Evolutionary conservation across 2,888 invertebrate genomes (phyloP), one percentile per base, ranked within the genome.

Genomic region (Sarcophaga variegata): DNA sequence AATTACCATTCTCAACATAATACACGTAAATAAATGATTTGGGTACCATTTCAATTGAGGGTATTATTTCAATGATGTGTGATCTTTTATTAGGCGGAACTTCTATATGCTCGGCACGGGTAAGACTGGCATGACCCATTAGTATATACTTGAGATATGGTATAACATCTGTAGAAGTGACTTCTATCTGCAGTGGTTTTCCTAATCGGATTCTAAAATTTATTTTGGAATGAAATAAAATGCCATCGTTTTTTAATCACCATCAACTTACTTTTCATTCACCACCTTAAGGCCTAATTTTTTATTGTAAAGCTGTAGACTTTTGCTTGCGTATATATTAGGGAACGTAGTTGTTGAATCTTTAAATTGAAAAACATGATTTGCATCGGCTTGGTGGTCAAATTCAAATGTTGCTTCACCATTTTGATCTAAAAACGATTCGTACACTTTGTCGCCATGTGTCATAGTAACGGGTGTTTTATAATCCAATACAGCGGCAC

Each of bases 61-160:
- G n/a, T 60, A 95, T 94, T 90, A 98, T 96, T 76, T 96, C 95
- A 89, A 96, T 94, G 83, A 94, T 94, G 84, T 95, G 95, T 78
- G 94, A 94, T 88, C 93, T 93, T 0, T 94, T 89, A 6, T 89
- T 93, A 6, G 94, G 92, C 4, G 94, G 95, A 27, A 95, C 95
- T 92, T 95, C 95, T 22, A 97, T 94, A n/a, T 96, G 96, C 88
- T 96, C 96, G 0, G 97, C 96, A 20, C 95, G 92, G 12, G 98
- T 94, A 59, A 98, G 96, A 90, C 98, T 97, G 0, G 98, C 98
- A 77, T 98, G 95, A 11, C 97, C 98, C 87, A 98, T 94, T 22
- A 97, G 95, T 12, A 49, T 49, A 14, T 49, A 49, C 10, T 49
- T 49, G 22, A 54, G 22, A 12, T 64, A 17, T 2, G 75, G 64